Evolutionary conservation across 2,888 invertebrate genomes (phyloP).

Genomic region (Phanerotoma sp.): DNA sequence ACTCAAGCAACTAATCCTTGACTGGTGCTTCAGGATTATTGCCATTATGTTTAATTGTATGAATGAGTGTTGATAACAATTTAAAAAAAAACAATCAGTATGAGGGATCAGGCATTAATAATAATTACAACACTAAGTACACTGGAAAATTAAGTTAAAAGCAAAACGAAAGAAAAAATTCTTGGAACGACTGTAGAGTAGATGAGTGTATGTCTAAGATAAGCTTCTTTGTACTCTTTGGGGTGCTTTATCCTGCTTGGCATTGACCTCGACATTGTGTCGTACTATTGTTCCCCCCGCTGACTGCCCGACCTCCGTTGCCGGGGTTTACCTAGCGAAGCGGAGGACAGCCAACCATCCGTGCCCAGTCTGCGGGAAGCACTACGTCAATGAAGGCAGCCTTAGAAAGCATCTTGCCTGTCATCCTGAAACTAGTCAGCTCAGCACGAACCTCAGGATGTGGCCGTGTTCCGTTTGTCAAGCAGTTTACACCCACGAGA

Average conservation of each 20-base stretch:
- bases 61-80: constrained; percentile 9
- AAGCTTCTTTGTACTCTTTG: constrained; percentile 50
- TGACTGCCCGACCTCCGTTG: constrained; percentile 59
- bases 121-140: too few relatives aligned
- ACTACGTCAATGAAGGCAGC: constrained; percentile 93
- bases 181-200: constrained; percentile 17
- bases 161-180: background rate
- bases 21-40: constrained; percentile 21
- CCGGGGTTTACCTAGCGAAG: constrained; percentile 79
- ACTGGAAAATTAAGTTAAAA: background rate
- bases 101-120: background rate
- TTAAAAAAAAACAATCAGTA: background rate
- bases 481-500: constrained; percentile 92
- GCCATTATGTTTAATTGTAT: constrained; percentile 25
- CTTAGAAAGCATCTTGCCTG: constrained; percentile 90
- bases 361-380: constrained; percentile 93
- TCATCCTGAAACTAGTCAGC: constrained; percentile 87
- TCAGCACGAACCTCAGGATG: constrained; percentile 86
- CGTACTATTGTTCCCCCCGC: constrained; percentile 58
- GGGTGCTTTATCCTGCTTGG: constrained; percentile 57
- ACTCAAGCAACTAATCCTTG: constrained; percentile 35
- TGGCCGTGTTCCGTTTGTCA: constrained; percentile 96
- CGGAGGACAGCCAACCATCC: constrained; percentile 93
- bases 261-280: constrained; percentile 59
- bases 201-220: constrained; percentile 29